These are phyloP conservation scores for Bombycilla garrulus DNA, from an alignment of 2,113 vertebrate species.

Conservation along the genomic window DNA sequence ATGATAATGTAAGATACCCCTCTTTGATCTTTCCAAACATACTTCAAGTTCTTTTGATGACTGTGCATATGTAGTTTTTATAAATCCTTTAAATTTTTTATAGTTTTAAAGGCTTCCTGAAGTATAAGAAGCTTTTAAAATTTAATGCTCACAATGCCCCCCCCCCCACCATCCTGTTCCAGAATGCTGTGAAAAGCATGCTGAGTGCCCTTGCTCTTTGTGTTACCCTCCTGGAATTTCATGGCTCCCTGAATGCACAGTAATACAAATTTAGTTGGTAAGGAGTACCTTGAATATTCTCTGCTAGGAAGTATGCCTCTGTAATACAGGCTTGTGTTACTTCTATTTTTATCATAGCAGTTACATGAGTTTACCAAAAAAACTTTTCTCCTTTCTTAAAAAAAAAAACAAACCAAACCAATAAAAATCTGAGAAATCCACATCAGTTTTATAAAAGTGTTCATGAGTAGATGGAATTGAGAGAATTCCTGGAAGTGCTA, in stretches of 20 bases:
- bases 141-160: conserved; percentile 6
- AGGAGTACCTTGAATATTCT: background rate
- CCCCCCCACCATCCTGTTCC: background rate
- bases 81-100: conserved; percentile 8
- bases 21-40: conserved; percentile 23
- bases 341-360: background rate
- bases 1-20: background rate
- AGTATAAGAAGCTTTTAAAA: conserved; percentile 41
- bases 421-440: accelerated
- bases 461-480: background rate
- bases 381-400: background rate
- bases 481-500: background rate
- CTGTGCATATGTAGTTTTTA: background rate
- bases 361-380: background rate
- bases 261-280: background rate
- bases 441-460: background rate
- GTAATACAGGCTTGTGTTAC: background rate
- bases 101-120: conserved; percentile 39
- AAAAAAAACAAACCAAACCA: background rate
- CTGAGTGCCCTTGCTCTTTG: background rate
- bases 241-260: background rate
- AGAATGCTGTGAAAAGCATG: background rate
- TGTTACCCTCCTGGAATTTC: background rate
- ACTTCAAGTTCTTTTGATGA: conserved; percentile 31
- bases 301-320: background rate